Evolutionary conservation across 2,888 invertebrate species (phyloP).

Genomic region (Xylocampa areola): DNA sequence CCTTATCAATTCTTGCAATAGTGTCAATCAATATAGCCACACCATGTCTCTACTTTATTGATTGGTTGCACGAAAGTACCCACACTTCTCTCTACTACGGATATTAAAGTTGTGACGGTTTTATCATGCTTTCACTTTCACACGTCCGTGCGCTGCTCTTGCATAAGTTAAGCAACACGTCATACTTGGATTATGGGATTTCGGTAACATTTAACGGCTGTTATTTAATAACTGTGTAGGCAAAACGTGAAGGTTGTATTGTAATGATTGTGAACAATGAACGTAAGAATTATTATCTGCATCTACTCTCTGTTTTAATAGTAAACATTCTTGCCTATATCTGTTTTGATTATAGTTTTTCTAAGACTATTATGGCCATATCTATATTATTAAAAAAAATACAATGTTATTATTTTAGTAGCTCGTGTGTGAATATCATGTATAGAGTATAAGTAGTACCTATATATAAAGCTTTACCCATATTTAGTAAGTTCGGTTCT

Average conservation of each 20-base stretch:
- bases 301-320: constrained; percentile 6
- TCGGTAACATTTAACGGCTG: constrained; percentile 34
- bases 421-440: too few species aligned
- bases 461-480: too few species aligned
- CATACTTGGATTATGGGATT: constrained; percentile 55
- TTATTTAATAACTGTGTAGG: constrained; percentile 41
- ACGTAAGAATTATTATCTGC: not conserved
- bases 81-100: constrained; percentile 2
- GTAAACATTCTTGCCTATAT: constrained; percentile 15
- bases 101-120: constrained; percentile 34
- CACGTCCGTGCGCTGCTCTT: constrained; percentile 64
- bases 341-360: not conserved
- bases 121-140: constrained; percentile 78
- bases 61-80: constrained; percentile 14
- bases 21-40: not conserved
- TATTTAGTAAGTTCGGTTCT: too few species aligned
- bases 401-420: too few species aligned
- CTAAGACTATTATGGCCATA: too few species aligned
- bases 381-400: too few species aligned
- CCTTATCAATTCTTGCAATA: too few species aligned
- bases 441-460: too few species aligned
- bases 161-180: constrained; percentile 62
- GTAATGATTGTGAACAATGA: constrained; percentile 7
- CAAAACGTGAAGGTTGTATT: constrained; percentile 18
- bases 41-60: constrained; percentile 19